phyloP scores from a whole-genome alignment of 2,797 vertebrate species.

The Ambastaia sidthimunki region DNA sequence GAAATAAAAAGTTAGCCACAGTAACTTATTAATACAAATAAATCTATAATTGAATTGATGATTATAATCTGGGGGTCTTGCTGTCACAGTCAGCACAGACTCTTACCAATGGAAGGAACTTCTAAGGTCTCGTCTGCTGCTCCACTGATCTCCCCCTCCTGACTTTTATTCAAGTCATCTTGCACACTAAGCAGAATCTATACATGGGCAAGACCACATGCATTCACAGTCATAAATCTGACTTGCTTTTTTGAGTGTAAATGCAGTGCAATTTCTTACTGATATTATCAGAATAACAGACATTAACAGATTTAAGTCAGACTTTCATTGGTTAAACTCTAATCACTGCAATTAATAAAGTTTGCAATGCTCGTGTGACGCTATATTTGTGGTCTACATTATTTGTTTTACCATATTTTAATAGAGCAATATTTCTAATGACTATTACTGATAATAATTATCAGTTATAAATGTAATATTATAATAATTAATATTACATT shows the following conservation, averaged over 20 bases:
- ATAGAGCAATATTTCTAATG: background rate
- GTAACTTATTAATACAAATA: background rate
- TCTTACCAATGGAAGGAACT: slow-evolving; percentile 31
- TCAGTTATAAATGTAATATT: too few species aligned
- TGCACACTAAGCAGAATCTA: slow-evolving; percentile 36
- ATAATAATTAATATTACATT: too few species aligned
- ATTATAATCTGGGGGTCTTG: background rate
- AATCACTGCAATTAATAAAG: background rate
- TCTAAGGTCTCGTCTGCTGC: background rate
- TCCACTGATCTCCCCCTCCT: background rate
- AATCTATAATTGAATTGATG: background rate
- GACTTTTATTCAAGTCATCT: background rate
- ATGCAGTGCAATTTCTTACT: background rate
- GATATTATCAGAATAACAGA: background rate
- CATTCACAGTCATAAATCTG: background rate
- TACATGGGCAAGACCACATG: slow-evolving; percentile 25
- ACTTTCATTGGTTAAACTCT: background rate
- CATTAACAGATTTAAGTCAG: too few species aligned
- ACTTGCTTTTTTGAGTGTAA: background rate
- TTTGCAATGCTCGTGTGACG: background rate
- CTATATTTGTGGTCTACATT: background rate
- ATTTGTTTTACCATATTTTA: background rate
- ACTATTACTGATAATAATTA: background rate
- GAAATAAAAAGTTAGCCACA: background rate
- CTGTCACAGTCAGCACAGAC: background rate